Evolutionary conservation across 2,797 vertebrate genomes (phyloP), one percentile per base, ranked within the genome.

Genomic region (Pangasius sanitwongsei): DNA sequence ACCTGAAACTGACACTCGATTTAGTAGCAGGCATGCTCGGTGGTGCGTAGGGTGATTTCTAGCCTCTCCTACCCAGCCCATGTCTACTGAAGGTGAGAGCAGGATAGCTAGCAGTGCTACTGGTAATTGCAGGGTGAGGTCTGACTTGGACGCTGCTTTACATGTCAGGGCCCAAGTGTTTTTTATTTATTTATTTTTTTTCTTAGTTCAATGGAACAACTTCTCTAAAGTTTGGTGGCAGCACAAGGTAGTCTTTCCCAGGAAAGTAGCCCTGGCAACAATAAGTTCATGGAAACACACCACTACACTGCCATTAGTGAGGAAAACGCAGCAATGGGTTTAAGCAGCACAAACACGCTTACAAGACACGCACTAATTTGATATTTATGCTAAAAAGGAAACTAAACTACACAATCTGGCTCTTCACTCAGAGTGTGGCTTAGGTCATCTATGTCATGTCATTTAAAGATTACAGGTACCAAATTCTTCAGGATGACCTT

Each of bases 91-190:
- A 90, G 92, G 92, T 91, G 88, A 90, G 91, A 89, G 86, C 84
- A 89, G 91, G 89, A 89, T 65, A 87, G 72, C 48, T 53, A 70
- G 90, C 87, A 88, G 88, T 85, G 89, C 89, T 87, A 81, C 89
- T 88, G 88, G 89, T 95, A 95, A 96, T 95, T 94, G 93, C 86
- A 94, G 92, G 93, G 93, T 91, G 93, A 94, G 93, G 92, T 93
- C 92, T 84, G 91, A 91, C 91, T 95, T 94, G 91, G 94, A 93
- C 20, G 84, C 74, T 65, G 87, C 72, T 89, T 83, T 74, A 86
- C 53, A 92, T 86, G 87, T 92, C 88, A 93, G 87, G 50, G 87
- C 59, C 67, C 84, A 34, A 72, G 2, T 18, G 16, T 4, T n/a
- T 16, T 63, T 44, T 0, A 3, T 1, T 3, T 34, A 34, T 18